phyloP scores from a whole-genome alignment of 2,113 vertebrate genomes.

The Cariama cristata region DNA sequence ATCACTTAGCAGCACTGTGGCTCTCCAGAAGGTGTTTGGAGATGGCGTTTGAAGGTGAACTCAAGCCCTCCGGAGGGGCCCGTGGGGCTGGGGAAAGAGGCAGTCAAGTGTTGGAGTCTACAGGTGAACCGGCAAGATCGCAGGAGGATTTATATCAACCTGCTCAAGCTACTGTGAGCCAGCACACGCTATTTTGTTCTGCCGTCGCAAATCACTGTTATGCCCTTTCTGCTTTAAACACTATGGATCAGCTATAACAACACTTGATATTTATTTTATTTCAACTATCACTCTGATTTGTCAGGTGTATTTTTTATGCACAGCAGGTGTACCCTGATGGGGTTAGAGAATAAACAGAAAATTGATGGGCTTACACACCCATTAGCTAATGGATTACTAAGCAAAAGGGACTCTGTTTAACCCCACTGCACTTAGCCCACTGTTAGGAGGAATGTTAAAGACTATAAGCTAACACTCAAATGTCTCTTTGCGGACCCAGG shows the following conservation, averaged over 20 bases:
- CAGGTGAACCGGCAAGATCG: background rate
- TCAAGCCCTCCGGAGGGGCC: background rate
- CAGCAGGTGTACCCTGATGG: constrained; percentile 80
- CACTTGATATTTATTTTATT: constrained; percentile 82
- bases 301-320: constrained; percentile 77
- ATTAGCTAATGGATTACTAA: constrained; percentile 95
- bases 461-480: constrained; percentile 67
- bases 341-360: constrained; percentile 82
- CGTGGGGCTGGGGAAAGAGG: background rate
- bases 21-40: background rate
- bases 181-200: background rate
- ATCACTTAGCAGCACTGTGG: constrained; percentile 19
- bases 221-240: constrained; percentile 68
- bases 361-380: constrained; percentile 84
- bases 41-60: constrained; percentile 2
- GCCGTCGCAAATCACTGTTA: constrained; percentile 64
- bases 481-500: constrained; percentile 53
- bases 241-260: constrained; percentile 61
- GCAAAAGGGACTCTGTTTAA: constrained; percentile 78
- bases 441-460: constrained; percentile 76
- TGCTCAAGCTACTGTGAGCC: background rate
- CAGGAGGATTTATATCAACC: background rate
- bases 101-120: background rate
- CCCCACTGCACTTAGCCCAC: constrained; percentile 82
- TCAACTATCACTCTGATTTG: constrained; percentile 82